phyloP scores from a whole-genome alignment of 1,140 invertebrate species.

The Yoshiicerus persimilis region DNA sequence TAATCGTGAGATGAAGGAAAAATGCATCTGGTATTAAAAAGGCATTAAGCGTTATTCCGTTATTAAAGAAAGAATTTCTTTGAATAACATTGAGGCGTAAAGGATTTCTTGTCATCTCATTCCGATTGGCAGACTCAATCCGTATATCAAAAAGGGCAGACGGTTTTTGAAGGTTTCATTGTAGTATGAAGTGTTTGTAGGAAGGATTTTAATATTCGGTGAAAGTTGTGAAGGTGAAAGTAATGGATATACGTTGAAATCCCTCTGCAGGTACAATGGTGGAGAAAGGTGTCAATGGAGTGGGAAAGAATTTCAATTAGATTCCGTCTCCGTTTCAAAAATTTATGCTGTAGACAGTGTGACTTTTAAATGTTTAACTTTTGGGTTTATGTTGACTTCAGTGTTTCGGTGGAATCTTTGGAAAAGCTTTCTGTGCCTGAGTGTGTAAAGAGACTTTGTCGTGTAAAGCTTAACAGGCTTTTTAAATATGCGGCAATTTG shows the following conservation, averaged over 20 bases:
- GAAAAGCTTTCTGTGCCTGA: background rate
- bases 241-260: background rate
- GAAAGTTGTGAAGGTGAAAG: background rate
- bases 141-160: background rate
- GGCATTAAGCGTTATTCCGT: background rate
- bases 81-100: background rate
- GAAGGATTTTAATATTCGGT: background rate
- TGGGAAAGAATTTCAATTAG: background rate
- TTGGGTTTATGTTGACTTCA: background rate
- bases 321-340: background rate
- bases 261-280: background rate
- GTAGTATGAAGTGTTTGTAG: background rate
- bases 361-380: background rate
- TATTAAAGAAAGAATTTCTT: background rate
- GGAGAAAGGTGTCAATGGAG: background rate
- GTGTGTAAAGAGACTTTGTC: background rate
- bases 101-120: background rate
- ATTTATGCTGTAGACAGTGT: background rate
- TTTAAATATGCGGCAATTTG: background rate
- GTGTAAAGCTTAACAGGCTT: background rate
- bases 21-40: background rate
- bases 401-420: background rate
- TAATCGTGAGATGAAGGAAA: background rate
- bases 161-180: background rate
- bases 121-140: background rate